These are phyloP conservation scores for Python bivittatus DNA, from an alignment of 2,113 vertebrate species.

Conservation along the genomic window DNA sequence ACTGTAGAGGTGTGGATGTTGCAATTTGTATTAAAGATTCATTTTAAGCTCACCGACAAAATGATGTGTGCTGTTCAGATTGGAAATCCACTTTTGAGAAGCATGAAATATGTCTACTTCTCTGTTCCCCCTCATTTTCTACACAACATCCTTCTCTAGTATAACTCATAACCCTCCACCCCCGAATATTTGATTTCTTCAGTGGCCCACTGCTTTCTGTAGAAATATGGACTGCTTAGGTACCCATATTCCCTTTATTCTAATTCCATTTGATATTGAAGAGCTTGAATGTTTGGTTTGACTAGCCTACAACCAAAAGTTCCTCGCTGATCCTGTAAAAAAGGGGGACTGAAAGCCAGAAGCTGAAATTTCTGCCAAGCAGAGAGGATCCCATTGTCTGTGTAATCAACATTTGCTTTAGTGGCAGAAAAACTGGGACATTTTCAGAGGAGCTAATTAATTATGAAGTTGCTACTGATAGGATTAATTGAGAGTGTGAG, in stretches of 20 bases:
- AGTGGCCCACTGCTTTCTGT: not conserved
- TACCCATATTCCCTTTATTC: not conserved
- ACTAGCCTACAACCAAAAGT: not conserved
- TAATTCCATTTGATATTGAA: not conserved
- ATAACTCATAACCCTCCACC: not conserved
- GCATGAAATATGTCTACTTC: not conserved
- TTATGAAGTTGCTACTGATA: not conserved
- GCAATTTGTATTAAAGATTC: slow-evolving; percentile 57
- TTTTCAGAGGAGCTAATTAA: not conserved
- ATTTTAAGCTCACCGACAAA: slow-evolving; percentile 32
- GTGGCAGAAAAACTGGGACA: slow-evolving; percentile 16
- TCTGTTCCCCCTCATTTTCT: not conserved
- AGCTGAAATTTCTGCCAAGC: not conserved
- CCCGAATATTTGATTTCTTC: not conserved
- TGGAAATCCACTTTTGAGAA: slow-evolving; percentile 31
- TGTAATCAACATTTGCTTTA: slow-evolving; percentile 1
- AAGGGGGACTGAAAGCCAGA: not conserved
- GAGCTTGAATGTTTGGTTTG: not conserved
- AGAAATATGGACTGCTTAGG: not conserved
- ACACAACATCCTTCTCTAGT: not conserved
- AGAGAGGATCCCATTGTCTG: not conserved
- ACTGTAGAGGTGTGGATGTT: slow-evolving; percentile 46
- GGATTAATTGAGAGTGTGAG: not conserved
- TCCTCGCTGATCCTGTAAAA: not conserved
- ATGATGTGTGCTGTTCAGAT: slow-evolving; percentile 38